Conservation (phyloP, 1,140 invertebrate species). For the Teleogryllus occipitalis region DNA sequence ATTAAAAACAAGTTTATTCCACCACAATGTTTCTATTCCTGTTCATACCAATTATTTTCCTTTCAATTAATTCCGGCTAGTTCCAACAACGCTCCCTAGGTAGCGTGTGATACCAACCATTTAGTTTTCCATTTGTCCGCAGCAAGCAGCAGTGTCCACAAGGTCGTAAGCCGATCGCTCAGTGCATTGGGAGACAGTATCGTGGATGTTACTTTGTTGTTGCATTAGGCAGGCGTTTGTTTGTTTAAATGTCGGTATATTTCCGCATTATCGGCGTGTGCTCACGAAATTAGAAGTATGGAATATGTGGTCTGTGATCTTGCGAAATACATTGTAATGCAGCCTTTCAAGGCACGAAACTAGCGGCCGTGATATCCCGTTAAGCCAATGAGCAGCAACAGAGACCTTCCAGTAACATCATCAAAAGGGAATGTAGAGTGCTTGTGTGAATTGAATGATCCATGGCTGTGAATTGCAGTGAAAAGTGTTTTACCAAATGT, state of each 20-base stretch:
- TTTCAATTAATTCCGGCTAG: no score
- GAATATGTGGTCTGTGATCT: background rate
- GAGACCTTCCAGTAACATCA: conserved; percentile 12
- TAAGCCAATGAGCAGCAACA: conserved; percentile 20
- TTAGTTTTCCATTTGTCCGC: background rate
- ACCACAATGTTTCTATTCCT: no score
- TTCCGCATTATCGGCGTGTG: background rate
- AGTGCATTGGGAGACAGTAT: background rate
- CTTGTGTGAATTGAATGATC: conserved; percentile 14
- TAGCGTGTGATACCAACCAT: background rate
- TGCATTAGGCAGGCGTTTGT: background rate
- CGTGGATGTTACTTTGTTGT: conserved; percentile 1
- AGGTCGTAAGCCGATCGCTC: background rate
- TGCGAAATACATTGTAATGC: background rate
- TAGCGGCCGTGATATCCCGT: conserved; percentile 17
- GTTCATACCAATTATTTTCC: no score
- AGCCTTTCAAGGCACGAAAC: conserved; percentile 2
- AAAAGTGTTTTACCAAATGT: conserved; percentile 18
- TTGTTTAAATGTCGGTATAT: background rate
- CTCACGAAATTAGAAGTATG: background rate
- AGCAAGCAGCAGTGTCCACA: background rate
- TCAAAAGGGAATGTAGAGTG: conserved; percentile 8
- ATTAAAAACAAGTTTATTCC: no score
- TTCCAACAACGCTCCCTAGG: background rate
- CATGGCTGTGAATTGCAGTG: conserved; percentile 23